Percentiles rank a stretch among this genome's conserved stretches.
phyloP scores from a whole-genome alignment of 1,140 invertebrate genomes.

The Bombus vancouverensis region DNA sequence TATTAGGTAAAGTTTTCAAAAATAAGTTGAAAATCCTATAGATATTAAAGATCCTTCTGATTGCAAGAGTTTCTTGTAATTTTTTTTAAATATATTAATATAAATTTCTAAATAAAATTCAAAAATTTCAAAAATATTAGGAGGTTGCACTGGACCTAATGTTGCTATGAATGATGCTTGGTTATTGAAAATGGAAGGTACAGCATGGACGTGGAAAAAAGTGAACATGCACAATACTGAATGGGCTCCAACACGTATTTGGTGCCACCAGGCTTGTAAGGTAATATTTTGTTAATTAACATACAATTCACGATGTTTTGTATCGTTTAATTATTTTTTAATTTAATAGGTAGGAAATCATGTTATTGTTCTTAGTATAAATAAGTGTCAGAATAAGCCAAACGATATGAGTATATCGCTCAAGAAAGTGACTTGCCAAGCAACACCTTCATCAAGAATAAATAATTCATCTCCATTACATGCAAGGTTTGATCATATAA shows the following conservation, averaged over 20 bases:
- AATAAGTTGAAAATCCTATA: background rate
- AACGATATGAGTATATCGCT: slow-evolving; percentile 78
- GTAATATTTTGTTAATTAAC: slow-evolving; percentile 78
- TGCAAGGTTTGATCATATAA: slow-evolving; percentile 67
- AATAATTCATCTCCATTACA: slow-evolving; percentile 51
- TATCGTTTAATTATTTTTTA: background rate
- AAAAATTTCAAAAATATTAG: slow-evolving; percentile 77
- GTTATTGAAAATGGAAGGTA: slow-evolving; percentile 85
- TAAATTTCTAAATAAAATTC: slow-evolving; percentile 62
- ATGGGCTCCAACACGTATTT: slow-evolving; percentile 92
- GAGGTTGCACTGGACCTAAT: slow-evolving; percentile 88
- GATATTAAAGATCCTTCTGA: background rate
- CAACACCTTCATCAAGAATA: slow-evolving; percentile 59
- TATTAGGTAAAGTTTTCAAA: slow-evolving; percentile 84
- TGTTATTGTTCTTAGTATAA: slow-evolving; percentile 81
- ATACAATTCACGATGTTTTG: background rate
- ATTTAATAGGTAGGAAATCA: slow-evolving; percentile 77
- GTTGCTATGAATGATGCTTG: slow-evolving; percentile 88
- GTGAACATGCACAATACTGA: slow-evolving; percentile 89
- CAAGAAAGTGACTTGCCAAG: slow-evolving; percentile 69
- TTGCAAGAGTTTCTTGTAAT: background rate
- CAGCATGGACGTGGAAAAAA: slow-evolving; percentile 91
- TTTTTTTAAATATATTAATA: background rate
- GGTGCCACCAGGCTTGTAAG: slow-evolving; percentile 96
- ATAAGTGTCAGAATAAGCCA: slow-evolving; percentile 70